A percentile compares a stretch with the other conserved stretches of the same genome.
phyloP scores from a whole-genome alignment of 2,113 vertebrate species.

The Physeter macrocephalus region DNA sequence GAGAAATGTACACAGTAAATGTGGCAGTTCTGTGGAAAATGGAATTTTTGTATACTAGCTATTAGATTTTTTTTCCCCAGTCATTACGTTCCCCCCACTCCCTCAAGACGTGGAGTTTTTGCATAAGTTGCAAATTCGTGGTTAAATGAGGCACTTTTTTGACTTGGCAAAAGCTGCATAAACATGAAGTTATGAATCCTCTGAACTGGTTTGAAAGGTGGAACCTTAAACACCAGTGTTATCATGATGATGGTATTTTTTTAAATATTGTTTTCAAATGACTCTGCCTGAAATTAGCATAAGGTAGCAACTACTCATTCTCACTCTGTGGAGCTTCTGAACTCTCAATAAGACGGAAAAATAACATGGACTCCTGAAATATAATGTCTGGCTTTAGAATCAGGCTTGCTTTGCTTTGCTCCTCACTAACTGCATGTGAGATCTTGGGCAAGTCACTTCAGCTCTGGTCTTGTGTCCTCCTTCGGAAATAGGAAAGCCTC shows the following conservation, averaged over 20 bases:
- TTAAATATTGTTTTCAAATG: conserved; percentile 56
- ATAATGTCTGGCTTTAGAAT: not conserved
- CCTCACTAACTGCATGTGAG: not conserved
- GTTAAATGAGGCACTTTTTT: conserved; percentile 54
- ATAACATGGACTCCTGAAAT: not conserved
- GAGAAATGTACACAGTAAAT: conserved; percentile 45
- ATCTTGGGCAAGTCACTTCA: not conserved
- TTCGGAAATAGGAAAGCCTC: not conserved
- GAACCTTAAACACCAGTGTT: not conserved
- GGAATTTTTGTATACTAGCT: conserved; percentile 30
- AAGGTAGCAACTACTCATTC: conserved; percentile 46
- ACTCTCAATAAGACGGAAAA: conserved; percentile 16
- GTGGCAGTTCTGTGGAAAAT: conserved; percentile 1
- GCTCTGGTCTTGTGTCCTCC: not conserved
- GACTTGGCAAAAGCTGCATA: conserved; percentile 55
- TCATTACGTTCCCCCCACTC: conserved; percentile 28
- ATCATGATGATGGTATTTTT: conserved; percentile 12
- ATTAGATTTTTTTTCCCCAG: conserved; percentile 29
- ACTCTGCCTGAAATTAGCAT: conserved; percentile 52
- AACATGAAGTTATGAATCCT: conserved; percentile 48
- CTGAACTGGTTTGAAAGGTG: conserved; percentile 59
- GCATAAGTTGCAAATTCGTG: conserved; percentile 52
- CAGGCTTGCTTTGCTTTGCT: not conserved
- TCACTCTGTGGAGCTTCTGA: conserved; percentile 47
- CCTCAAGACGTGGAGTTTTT: conserved; percentile 61